phyloP scores from a whole-genome alignment of 2,888 invertebrate genomes.

The Xiphydria camelus region DNA sequence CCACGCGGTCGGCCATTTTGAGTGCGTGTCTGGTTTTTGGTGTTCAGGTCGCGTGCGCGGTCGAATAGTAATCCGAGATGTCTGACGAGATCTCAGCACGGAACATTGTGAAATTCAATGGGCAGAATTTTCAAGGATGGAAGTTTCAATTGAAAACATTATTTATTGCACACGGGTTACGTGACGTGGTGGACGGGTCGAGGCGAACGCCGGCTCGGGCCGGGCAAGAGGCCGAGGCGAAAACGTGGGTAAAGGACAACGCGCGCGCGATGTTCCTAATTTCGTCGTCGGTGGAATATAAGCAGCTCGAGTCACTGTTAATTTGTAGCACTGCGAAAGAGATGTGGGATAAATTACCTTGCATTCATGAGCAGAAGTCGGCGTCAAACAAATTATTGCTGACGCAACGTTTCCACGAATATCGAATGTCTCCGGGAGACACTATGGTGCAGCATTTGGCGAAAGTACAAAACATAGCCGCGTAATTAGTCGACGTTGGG shows the following conservation, averaged over 20 bases:
- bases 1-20: background rate
- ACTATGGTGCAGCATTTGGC: constrained; percentile 30
- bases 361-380: constrained; percentile 28
- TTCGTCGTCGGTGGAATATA: constrained; percentile 14
- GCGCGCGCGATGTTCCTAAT: constrained; percentile 22
- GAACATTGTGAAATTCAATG: constrained; percentile 17
- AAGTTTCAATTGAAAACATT: constrained; percentile 16
- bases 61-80: constrained; percentile 9
- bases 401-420: constrained; percentile 8
- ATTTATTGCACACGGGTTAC: constrained; percentile 14
- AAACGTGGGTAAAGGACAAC: constrained; percentile 19
- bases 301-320: constrained; percentile 14
- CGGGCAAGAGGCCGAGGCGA: background rate
- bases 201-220: constrained; percentile 7
- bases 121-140: constrained; percentile 17
- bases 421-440: constrained; percentile 19
- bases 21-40: background rate
- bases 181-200: constrained; percentile 11
- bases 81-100: constrained; percentile 15
- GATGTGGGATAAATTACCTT: constrained; percentile 28
- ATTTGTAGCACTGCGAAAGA: constrained; percentile 25
- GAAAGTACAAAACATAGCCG: constrained; percentile 31
- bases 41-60: background rate
- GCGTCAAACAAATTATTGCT: constrained; percentile 12
- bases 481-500: constrained; percentile 10